Base-by-base conservation (phyloP, 2,797 vertebrate genomes). In the Brotula barbata region DNA sequence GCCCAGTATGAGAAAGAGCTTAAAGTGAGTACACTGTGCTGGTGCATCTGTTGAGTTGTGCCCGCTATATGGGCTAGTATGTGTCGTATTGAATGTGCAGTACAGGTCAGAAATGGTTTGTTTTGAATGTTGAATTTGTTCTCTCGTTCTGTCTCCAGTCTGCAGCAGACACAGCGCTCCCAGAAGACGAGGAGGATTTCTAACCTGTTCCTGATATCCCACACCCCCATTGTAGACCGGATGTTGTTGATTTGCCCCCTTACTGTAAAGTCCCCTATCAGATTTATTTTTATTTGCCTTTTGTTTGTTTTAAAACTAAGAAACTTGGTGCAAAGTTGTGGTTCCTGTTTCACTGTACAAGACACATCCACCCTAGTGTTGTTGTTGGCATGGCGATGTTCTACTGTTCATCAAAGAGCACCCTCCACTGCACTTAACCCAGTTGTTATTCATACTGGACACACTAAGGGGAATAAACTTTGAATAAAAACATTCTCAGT, bases 161-260 rank as follows among this genome's bases (percentile, higher is more conserved):
- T 87, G 92, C 92, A 68, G 88, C 92, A 85, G 82, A 91, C 86
- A 93, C 92, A 0, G 92, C 92, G 71, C 90, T 93, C 78, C 92
- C 92, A 91, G 92, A 93, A 55, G 92, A 93, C 72, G 92, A 93
- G 41, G 92, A 93, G 46, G 92, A 93, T 84, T 92, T 93, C 82
- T 93, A 92, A 93, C 91, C 75, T 91, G 91, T 85, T 88, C 53
- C 68, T 41, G 58, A 61, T 62, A 49, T 13, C 34, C 31, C 52
- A 59, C 67, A 67, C 54, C 63, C 59, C 31, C 16, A 31, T 25
- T 9, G 56, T 85, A 73, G 77, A 89, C 81, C 83, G 76, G 39
- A 88, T 87, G 75, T 83, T 75, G 68, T 85, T 69, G 59, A 78
- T 81, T 81, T 80, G 57, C 82, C 87, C 87, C 81, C 68, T 88